Conservation (phyloP, 2,797 vertebrate genomes). For the Orestias chungarensis region DNA sequence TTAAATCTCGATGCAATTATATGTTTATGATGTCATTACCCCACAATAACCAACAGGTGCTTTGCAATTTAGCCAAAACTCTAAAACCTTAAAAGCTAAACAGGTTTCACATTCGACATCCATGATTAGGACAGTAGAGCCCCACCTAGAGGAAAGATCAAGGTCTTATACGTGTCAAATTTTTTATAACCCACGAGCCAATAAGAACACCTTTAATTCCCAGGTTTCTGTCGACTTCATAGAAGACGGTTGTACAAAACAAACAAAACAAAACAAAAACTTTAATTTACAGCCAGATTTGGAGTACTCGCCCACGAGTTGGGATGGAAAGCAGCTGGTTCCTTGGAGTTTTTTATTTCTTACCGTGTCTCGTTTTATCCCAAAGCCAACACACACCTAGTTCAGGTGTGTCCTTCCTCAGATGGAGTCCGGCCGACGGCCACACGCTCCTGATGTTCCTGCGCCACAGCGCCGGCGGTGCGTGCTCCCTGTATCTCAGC, state of each 20-base stretch:
- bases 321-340: constrained; percentile 53
- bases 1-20: not conserved
- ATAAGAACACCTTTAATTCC: constrained; percentile 18
- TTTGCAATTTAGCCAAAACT: not conserved
- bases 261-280: not conserved
- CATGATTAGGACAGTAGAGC: not conserved
- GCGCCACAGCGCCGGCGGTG: constrained; percentile 21
- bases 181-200: constrained; percentile 31
- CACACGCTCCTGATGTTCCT: constrained; percentile 57
- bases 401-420: constrained; percentile 46
- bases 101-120: not conserved
- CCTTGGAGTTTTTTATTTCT: constrained; percentile 20
- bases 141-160: not conserved
- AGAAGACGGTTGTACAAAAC: not conserved
- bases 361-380: constrained; percentile 28
- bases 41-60: not conserved
- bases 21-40: not conserved
- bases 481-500: constrained; percentile 65
- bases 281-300: not conserved
- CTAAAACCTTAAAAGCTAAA: not conserved
- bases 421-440: constrained; percentile 17
- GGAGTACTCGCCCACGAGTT: not conserved
- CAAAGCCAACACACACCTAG: constrained; percentile 14
- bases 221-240: not conserved
- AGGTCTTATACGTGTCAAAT: constrained; percentile 29